A percentile compares a stretch with the other conserved stretches of the same genome.
These are phyloP conservation scores for Eupithecia pulchellata DNA, from an alignment of 2,888 invertebrate genomes.

Conservation along the genomic window DNA sequence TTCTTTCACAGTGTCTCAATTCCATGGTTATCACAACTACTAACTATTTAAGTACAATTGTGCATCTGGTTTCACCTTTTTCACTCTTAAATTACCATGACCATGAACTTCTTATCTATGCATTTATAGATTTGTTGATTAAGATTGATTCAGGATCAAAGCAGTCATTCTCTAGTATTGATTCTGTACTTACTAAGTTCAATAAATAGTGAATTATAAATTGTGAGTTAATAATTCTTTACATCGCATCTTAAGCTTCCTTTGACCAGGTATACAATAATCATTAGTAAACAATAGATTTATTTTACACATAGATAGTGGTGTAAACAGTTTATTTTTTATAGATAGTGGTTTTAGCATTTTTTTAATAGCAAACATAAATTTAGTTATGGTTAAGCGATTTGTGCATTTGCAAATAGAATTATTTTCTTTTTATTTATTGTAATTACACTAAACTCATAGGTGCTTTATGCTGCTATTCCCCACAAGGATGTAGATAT, in stretches of 20 bases:
- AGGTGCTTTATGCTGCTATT: neutral
- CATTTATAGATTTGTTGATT: neutral
- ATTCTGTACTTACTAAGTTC: neutral
- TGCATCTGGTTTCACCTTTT: neutral
- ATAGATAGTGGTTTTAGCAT: neutral
- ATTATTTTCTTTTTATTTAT: too few relatives aligned
- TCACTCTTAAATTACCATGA: constrained; percentile 19
- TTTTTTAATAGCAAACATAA: neutral
- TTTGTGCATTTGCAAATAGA: neutral
- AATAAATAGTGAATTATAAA: neutral
- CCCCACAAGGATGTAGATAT: neutral
- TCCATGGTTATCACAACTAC: constrained; percentile 16
- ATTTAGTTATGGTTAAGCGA: neutral
- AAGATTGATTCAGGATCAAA: neutral
- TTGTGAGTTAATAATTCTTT: neutral
- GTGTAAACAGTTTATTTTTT: neutral
- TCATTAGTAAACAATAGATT: neutral
- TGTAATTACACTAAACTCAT: too few relatives aligned
- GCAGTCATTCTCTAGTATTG: constrained; percentile 13
- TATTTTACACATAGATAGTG: neutral
- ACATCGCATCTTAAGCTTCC: neutral
- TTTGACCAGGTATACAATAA: neutral
- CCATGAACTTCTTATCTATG: constrained; percentile 29
- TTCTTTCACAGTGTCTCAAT: neutral
- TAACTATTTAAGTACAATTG: constrained; percentile 1